These are phyloP conservation scores for Corythornis madagascariensis DNA, from an alignment of 2,113 vertebrate genomes.

Conservation along the genomic window DNA sequence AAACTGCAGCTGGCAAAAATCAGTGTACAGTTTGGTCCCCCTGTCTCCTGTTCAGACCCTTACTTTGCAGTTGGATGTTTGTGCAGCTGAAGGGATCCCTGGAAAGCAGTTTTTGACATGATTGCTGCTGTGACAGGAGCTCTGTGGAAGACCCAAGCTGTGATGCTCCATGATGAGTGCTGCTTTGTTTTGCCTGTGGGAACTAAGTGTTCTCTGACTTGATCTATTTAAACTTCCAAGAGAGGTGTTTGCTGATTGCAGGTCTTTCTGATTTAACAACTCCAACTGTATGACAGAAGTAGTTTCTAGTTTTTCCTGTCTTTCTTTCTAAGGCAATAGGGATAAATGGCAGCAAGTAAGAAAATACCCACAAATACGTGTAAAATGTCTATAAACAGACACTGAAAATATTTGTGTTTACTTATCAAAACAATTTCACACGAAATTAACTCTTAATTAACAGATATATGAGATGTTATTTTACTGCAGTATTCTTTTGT, in stretches of 20 bases:
- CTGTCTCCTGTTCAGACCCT: background rate
- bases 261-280: background rate
- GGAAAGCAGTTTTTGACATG: background rate
- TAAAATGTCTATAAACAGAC: background rate
- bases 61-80: background rate
- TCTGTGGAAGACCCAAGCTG: background rate
- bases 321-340: background rate
- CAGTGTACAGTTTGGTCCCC: background rate
- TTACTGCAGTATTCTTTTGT: constrained; percentile 28
- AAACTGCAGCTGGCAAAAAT: background rate
- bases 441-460: background rate
- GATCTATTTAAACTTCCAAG: background rate
- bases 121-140: background rate
- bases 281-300: background rate
- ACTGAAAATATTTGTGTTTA: background rate
- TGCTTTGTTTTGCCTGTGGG: background rate
- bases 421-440: background rate
- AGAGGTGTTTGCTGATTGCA: background rate
- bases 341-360: background rate
- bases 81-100: background rate
- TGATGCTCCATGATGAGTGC: background rate
- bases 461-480: background rate
- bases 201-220: background rate
- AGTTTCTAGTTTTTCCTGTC: background rate
- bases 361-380: background rate